A percentile compares a stretch with the other conserved stretches of the same genome.
phyloP scores from a whole-genome alignment of 2,888 invertebrate genomes.

The Cyclophora albipunctata region DNA sequence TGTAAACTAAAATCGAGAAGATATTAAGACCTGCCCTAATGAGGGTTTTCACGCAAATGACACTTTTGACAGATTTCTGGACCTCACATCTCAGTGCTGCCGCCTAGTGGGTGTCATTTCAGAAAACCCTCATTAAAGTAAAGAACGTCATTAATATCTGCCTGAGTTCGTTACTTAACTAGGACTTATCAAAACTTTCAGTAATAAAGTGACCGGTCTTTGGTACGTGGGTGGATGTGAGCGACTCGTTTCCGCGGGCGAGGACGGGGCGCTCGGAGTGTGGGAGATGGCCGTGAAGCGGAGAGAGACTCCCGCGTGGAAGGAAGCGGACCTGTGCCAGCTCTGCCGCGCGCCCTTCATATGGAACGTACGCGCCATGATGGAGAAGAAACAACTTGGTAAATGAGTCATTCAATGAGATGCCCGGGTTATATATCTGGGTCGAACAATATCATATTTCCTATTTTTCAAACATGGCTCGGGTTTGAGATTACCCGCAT shows the following conservation, averaged over 20 bases:
- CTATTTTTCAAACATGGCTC: no score
- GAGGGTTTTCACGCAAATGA: background rate
- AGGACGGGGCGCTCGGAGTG: conserved; percentile 92
- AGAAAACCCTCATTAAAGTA: background rate
- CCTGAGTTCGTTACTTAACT: no score
- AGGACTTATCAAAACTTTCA: conserved; percentile 37
- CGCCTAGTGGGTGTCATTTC: no score
- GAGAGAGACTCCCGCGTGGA: conserved; percentile 96
- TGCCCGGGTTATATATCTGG: no score
- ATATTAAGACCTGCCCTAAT: no score
- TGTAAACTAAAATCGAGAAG: no score
- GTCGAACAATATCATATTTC: no score
- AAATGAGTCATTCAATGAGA: conserved; percentile 7
- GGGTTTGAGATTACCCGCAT: no score
- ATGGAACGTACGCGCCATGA: conserved; percentile 99
- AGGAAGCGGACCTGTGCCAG: conserved; percentile 95
- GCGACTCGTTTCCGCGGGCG: conserved; percentile 90
- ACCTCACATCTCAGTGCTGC: no score
- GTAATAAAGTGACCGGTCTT: conserved; percentile 92
- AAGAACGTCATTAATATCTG: background rate
- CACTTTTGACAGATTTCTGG: no score
- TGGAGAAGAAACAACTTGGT: conserved; percentile 94
- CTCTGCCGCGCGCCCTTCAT: conserved; percentile 97
- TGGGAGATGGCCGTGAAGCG: conserved; percentile 95
- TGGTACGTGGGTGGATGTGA: conserved; percentile 88